Evolutionary conservation across 2,797 vertebrate genomes (phyloP).

Genomic region (Stomatorhinus walkeri): DNA sequence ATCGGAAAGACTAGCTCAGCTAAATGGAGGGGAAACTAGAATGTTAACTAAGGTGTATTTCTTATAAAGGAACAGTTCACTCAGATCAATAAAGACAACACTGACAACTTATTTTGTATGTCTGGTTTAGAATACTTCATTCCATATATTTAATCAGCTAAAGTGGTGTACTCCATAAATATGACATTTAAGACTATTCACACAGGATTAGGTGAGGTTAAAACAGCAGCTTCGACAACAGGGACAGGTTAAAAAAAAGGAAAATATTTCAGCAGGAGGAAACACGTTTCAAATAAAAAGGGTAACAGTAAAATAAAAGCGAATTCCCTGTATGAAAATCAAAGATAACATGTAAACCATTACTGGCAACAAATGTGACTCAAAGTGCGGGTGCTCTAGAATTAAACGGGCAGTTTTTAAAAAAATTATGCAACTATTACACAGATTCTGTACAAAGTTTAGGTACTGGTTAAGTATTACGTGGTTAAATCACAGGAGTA

Average conservation of each 20-base stretch:
- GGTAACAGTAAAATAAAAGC: slow-evolving; percentile 23
- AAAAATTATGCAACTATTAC: slow-evolving; percentile 42
- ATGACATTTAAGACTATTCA: slow-evolving; percentile 43
- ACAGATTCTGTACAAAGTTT: slow-evolving; percentile 55
- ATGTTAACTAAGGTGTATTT: background rate
- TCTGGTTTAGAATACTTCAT: slow-evolving; percentile 35
- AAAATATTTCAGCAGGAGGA: slow-evolving; percentile 24
- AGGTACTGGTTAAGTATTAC: background rate
- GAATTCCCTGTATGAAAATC: slow-evolving; percentile 20
- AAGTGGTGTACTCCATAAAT: slow-evolving; percentile 44
- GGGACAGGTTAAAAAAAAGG: slow-evolving; percentile 13
- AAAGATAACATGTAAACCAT: slow-evolving; percentile 4
- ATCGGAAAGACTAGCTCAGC: background rate
- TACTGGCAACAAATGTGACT: slow-evolving; percentile 28
- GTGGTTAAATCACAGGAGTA: slow-evolving; percentile 21
- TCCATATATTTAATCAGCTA: slow-evolving; percentile 52
- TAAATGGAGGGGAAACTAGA: background rate
- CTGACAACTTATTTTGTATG: background rate
- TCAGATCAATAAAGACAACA: background rate
- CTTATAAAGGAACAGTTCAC: background rate
- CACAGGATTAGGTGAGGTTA: slow-evolving; percentile 39
- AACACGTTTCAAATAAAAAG: slow-evolving; percentile 30
- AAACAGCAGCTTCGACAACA: slow-evolving; percentile 36
- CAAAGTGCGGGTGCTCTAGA: slow-evolving; percentile 76
- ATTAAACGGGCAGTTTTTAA: slow-evolving; percentile 32